phyloP scores from a whole-genome alignment of 2,113 vertebrate genomes.

The Ochotona curzoniae region DNA sequence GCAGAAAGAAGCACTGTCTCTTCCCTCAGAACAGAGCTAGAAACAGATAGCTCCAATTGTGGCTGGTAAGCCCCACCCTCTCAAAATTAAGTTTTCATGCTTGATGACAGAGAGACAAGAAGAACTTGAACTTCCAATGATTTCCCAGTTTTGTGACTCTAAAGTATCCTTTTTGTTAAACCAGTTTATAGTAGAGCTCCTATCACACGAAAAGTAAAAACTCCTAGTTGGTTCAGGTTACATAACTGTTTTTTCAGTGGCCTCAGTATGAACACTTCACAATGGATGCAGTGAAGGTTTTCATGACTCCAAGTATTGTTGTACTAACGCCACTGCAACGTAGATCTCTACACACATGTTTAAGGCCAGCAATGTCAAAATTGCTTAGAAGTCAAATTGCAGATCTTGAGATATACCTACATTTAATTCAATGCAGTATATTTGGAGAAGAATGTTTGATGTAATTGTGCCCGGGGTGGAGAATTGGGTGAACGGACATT shows the following conservation, averaged over 20 bases:
- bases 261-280: not conserved
- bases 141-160: not conserved
- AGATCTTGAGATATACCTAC: not conserved
- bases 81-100: not conserved
- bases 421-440: not conserved
- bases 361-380: not conserved
- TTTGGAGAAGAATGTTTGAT: slow-evolving; percentile 8
- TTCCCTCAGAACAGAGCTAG: not conserved
- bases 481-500: not conserved
- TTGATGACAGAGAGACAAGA: not conserved
- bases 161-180: slow-evolving; percentile 52
- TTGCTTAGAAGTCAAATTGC: not conserved
- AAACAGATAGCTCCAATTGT: not conserved
- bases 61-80: not conserved
- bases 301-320: not conserved
- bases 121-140: not conserved
- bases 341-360: not conserved
- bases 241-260: not conserved
- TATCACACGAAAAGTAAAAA: slow-evolving; percentile 29
- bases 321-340: not conserved
- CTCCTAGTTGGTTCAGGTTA: not conserved
- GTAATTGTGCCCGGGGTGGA: not conserved
- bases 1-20: not conserved
- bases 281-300: not conserved
- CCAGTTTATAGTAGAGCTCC: slow-evolving; percentile 3